Conservation (phyloP, 2,113 vertebrate genomes). For the Stigmatopora nigra region DNA sequence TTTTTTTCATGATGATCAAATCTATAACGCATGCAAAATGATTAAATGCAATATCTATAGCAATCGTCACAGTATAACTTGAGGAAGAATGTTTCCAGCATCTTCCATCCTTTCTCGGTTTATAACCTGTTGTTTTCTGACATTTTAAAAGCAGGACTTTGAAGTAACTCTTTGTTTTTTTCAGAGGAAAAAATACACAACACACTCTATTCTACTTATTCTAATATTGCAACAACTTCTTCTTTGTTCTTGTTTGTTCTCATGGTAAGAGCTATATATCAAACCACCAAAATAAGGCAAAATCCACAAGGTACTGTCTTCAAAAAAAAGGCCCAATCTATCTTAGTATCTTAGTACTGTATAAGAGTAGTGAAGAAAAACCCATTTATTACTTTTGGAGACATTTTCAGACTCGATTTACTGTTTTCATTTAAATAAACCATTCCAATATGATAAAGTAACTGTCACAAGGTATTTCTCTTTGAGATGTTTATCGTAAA, state of each 20-base stretch:
- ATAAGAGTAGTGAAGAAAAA: neutral
- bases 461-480: slow-evolving; percentile 32
- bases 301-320: no score
- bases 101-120: no score
- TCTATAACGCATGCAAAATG: slow-evolving; percentile 48
- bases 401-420: slow-evolving; percentile 18
- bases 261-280: neutral
- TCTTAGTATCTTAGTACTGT: neutral
- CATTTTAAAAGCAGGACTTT: slow-evolving; percentile 7
- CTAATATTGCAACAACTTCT: no score
- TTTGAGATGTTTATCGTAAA: slow-evolving; percentile 38
- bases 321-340: neutral
- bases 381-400: neutral
- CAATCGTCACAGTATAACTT: slow-evolving; percentile 29
- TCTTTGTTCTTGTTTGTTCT: no score
- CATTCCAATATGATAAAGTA: slow-evolving; percentile 56
- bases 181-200: no score
- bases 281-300: neutral
- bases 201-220: no score
- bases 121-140: slow-evolving; percentile 15
- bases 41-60: slow-evolving; percentile 52
- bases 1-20: slow-evolving; percentile 50
- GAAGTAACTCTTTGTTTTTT: no score
- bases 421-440: slow-evolving; percentile 56
- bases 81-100: no score